Conservation (phyloP, 2,113 vertebrate genomes). For the Rhinoptilus africanus region DNA sequence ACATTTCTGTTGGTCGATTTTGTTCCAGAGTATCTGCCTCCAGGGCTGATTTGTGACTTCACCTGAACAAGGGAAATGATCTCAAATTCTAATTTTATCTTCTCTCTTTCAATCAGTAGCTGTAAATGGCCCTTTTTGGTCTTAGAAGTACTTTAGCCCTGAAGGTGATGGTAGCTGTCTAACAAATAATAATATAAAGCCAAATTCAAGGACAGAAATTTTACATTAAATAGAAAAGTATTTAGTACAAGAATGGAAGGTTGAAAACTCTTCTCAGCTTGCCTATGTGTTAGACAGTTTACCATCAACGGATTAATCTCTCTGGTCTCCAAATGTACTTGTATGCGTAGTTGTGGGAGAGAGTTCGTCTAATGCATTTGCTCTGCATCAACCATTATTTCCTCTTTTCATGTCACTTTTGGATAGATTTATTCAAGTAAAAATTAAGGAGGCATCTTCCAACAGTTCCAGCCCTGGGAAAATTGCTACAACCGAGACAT, state of each 20-base stretch:
- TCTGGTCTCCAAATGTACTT: neutral
- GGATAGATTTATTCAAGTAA: neutral
- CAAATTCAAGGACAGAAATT: constrained; percentile 3
- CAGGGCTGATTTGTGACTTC: neutral
- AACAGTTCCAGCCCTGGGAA: neutral
- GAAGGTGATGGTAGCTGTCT: neutral
- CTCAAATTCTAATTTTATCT: constrained; percentile 20
- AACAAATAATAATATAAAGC: constrained; percentile 28
- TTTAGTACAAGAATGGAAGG: constrained; percentile 38
- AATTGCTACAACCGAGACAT: neutral
- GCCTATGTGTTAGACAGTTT: constrained; percentile 25
- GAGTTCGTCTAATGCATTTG: neutral
- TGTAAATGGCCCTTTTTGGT: constrained; percentile 11
- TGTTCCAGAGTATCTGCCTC: neutral
- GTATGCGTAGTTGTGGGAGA: neutral
- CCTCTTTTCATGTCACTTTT: constrained; percentile 8
- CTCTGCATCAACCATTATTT: constrained; percentile 14
- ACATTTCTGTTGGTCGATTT: neutral
- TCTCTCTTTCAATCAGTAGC: neutral
- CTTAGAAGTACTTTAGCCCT: neutral
- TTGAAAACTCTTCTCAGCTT: constrained; percentile 50
- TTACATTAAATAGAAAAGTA: constrained; percentile 42
- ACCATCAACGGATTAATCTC: neutral
- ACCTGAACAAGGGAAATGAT: neutral
- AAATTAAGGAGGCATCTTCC: neutral